Conservation (phyloP, 2,113 vertebrate species). For the Siniperca chuatsi region DNA sequence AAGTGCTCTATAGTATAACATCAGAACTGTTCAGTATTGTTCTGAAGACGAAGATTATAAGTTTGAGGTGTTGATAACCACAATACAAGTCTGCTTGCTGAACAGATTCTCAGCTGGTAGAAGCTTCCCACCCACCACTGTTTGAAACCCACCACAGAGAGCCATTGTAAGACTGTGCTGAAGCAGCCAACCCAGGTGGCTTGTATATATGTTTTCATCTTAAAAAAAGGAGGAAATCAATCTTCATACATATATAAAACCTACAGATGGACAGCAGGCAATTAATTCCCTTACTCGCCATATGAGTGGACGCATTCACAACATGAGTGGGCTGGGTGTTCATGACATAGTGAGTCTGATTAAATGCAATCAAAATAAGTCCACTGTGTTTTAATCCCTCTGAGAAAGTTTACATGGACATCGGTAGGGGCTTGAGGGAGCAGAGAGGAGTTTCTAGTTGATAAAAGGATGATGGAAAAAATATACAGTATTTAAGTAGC, state of each 20-base stretch:
- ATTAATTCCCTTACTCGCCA: conserved; percentile 48
- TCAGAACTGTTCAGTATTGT: not conserved
- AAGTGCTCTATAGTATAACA: not conserved
- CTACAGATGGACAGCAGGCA: conserved; percentile 63
- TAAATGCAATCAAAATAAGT: conserved; percentile 67
- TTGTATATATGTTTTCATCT: conserved; percentile 6
- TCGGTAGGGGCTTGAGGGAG: conserved; percentile 19
- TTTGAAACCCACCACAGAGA: conserved; percentile 41
- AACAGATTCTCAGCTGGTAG: conserved; percentile 21
- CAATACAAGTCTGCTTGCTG: not conserved
- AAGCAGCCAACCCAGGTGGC: not conserved
- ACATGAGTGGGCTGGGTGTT: conserved; percentile 64
- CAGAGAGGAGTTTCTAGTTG: not conserved
- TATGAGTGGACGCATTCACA: conserved; percentile 38
- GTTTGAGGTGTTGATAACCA: not conserved
- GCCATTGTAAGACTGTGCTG: conserved; percentile 28
- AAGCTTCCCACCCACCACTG: conserved; percentile 44
- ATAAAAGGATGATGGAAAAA: conserved; percentile 14
- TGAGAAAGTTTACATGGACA: conserved; percentile 11
- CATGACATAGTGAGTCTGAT: conserved; percentile 53
- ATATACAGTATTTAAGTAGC: conserved; percentile 5
- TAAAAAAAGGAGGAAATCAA: conserved; percentile 29
- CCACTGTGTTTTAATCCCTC: conserved; percentile 53
- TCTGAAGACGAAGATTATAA: conserved; percentile 3
- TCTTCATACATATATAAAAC: conserved; percentile 22